Conservation (phyloP, 2,113 vertebrate species). For the Camelus dromedarius region DNA sequence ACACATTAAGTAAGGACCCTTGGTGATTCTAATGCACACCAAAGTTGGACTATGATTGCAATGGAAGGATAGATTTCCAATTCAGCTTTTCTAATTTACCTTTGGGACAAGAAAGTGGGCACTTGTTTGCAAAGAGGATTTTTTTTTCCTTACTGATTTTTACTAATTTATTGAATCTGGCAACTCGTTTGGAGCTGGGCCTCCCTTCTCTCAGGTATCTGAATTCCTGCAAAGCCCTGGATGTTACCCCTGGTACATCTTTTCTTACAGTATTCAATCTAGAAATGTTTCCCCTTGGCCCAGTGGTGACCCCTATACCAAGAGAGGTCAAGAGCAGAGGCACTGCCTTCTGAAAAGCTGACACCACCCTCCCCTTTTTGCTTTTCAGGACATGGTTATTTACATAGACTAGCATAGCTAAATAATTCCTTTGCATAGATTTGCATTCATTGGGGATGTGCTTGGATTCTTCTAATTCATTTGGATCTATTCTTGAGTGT, state of each 20-base stretch:
- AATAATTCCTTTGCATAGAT: neutral
- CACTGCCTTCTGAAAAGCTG: conserved; percentile 12
- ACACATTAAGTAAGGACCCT: neutral
- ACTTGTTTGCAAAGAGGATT: conserved; percentile 40
- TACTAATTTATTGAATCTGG: conserved; percentile 52
- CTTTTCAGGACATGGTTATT: neutral
- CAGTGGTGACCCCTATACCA: neutral
- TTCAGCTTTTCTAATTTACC: conserved; percentile 9
- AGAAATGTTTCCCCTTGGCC: neutral
- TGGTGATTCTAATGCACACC: neutral
- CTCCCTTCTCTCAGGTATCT: neutral
- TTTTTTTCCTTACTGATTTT: conserved; percentile 53
- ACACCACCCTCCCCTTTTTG: neutral
- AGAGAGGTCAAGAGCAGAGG: neutral
- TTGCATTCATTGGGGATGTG: neutral
- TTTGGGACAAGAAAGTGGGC: conserved; percentile 35
- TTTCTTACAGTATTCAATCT: neutral
- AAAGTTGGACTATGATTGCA: neutral
- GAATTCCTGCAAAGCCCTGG: neutral
- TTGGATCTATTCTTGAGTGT: neutral
- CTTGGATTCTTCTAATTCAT: neutral
- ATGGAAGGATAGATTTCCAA: conserved; percentile 15
- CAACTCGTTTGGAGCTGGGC: neutral
- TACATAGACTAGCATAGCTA: neutral
- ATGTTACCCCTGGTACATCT: neutral